Base-by-base conservation (phyloP, 2,888 invertebrate genomes). In the Pecten maximus region DNA sequence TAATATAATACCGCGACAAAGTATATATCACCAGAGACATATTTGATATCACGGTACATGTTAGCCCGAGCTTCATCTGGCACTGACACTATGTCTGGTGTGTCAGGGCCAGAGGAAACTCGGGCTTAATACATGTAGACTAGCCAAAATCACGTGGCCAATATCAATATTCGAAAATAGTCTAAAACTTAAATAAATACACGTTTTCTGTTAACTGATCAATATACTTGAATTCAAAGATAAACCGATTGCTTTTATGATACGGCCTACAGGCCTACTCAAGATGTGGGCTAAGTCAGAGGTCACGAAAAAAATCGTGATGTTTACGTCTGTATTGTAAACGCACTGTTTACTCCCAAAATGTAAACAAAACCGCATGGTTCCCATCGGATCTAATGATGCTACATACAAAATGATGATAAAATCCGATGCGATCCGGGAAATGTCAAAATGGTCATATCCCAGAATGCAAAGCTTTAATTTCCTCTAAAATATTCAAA, bases 401-500 rank as follows among this genome's bases (percentile, higher is more conserved):
- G 88, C 74, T 39, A 40, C 28, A 50, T 28, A n/a, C 16, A 40
- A 88, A 15, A 0, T 1, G 10, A 87, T 12, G 89, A 44, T 74
- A 89, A 90, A 54, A 40, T 87, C 39, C 50, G 88, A 89, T 40
- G 50, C 12, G 19, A 39, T 48, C 89, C 90, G 88, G 35, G 40
- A 89, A 92, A 92, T 92, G 93, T 93, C 93, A 93, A 92, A 91
- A 87, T 91, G 91, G 89, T 74, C 89, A 89, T 89, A 92, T 90
- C 93, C 93, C 93, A 93, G 90, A 93, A 93, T 93, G 92, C 93
- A 91, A 39, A 89, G 74, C 60, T 90, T 88, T 89, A 93, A 93
- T 94, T 94, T 93, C 94, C 93, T 93, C 92, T 93, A 94, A 94
- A 94, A 94, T 95, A 95, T 95, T 95, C 95, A 95, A 94, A 93